Conservation (phyloP, 2,113 vertebrate species). For the Ageneiosus marmoratus region DNA sequence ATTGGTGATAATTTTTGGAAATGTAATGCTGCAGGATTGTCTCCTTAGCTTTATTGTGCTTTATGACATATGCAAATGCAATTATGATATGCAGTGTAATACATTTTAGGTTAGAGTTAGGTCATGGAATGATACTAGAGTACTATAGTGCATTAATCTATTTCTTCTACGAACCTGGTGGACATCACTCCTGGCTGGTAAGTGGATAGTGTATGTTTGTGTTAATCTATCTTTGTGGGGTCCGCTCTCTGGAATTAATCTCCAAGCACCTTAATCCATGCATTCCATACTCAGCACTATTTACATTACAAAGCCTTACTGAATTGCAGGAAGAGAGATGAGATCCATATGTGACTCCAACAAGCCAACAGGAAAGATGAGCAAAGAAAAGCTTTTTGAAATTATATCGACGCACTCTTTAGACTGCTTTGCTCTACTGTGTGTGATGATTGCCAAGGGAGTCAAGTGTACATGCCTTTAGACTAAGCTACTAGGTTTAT, state of each 20-base stretch:
- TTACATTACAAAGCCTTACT: slow-evolving; percentile 40
- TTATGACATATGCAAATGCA: not conserved
- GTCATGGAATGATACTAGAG: not conserved
- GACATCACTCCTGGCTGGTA: not conserved
- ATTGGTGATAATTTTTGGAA: not conserved
- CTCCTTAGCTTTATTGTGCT: not conserved
- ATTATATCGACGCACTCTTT: not conserved
- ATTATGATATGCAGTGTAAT: not conserved
- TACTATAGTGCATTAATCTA: not conserved
- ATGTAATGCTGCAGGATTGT: not conserved
- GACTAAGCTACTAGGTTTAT: not conserved
- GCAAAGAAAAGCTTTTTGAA: not conserved
- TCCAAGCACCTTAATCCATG: slow-evolving; percentile 27
- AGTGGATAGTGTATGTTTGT: slow-evolving; percentile 11
- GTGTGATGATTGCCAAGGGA: not conserved
- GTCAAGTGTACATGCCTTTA: not conserved
- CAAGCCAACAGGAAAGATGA: slow-evolving; percentile 8
- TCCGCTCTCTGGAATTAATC: slow-evolving; percentile 40
- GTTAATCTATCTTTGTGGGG: slow-evolving; percentile 11
- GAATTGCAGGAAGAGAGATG: slow-evolving; percentile 30
- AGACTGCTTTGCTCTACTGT: too few species aligned
- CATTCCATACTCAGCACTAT: slow-evolving; percentile 32
- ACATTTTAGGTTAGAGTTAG: not conserved
- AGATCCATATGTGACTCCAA: slow-evolving; percentile 35
- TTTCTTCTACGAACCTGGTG: not conserved